phyloP scores from a whole-genome alignment of 2,888 invertebrate genomes.

The Drosophila histrio region DNA sequence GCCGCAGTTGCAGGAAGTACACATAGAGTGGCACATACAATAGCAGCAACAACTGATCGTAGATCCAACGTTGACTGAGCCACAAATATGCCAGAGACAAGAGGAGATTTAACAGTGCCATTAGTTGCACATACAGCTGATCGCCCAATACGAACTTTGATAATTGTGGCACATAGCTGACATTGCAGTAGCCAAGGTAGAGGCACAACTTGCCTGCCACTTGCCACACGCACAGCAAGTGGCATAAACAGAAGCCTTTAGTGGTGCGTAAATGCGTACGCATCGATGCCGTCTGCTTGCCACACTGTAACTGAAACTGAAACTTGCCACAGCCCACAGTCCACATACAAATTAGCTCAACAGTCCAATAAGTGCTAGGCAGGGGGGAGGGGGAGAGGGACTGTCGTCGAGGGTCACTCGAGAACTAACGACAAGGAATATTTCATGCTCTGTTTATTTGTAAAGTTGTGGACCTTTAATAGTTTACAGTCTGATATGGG shows the following conservation, averaged over 20 bases:
- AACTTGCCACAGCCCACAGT: background rate
- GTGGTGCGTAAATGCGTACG: slow-evolving; percentile 32
- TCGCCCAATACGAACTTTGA: slow-evolving; percentile 45
- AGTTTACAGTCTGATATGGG: slow-evolving; percentile 52
- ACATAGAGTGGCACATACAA: slow-evolving; percentile 53
- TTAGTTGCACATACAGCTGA: slow-evolving; percentile 54
- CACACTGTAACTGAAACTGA: slow-evolving; percentile 28
- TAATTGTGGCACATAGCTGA: slow-evolving; percentile 29
- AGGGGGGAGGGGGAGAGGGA: background rate
- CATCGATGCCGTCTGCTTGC: slow-evolving; percentile 35
- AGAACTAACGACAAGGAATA: slow-evolving; percentile 60
- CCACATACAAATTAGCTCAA: slow-evolving; percentile 28
- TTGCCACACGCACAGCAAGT: slow-evolving; percentile 56
- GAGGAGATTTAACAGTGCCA: slow-evolving; percentile 27
- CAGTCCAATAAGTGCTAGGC: background rate
- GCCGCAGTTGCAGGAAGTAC: slow-evolving; percentile 47
- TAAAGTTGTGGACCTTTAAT: slow-evolving; percentile 49
- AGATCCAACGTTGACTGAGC: slow-evolving; percentile 53
- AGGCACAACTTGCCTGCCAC: slow-evolving; percentile 36
- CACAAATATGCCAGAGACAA: slow-evolving; percentile 34
- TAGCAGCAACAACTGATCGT: slow-evolving; percentile 43
- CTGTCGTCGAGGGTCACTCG: slow-evolving; percentile 20
- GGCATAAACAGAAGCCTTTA: slow-evolving; percentile 61
- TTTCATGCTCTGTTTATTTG: slow-evolving; percentile 72
- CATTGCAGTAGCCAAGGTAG: slow-evolving; percentile 57